Evolutionary conservation across 2,888 invertebrate species (phyloP), one percentile per base, ranked within the genome.

Genomic region (Drosophila nr. medialis): DNA sequence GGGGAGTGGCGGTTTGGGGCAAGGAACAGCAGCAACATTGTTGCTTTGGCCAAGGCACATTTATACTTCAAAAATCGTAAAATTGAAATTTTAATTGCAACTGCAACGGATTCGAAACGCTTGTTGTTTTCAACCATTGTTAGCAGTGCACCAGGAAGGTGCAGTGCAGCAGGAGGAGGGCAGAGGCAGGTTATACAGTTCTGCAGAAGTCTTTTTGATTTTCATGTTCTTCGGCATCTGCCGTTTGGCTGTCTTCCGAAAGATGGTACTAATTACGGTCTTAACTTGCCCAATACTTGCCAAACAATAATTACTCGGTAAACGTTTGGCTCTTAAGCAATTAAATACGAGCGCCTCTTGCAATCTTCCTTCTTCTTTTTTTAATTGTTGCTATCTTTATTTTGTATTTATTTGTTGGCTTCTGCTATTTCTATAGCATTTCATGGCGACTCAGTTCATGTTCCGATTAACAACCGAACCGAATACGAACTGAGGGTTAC

Each of bases 41-140:
- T 63, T 61, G 61, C 59, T 59, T 55, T 50, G 59, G 48, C 64
- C 70, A 63, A 50, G 42, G 56, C 63, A 60, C 61, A 62, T 68
- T 61, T 72, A 77, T 75, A 71, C 85, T 86, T 84, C 88, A 87
- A 77, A 83, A 87, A 79, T 83, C 86, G 88, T 89, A 87, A 86
- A 86, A 86, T 86, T 86, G 88, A 86, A 89, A 86, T 89, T 86
- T 87, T 86, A 86, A 89, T 86, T 86, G 86, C 90, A 75, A 65
- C 89, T 88, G 86, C 86, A 87, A 86, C 83, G 83, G 83, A 85
- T 87, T 87, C 77, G 71, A 70, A 71, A 66, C 50, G 56, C 54
- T 74, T 70, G 70, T 71, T 74, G 77, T 74, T 79, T 69, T 48
- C 64, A 53, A 18, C 58, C 66, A 67, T 80, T 71, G 74, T 73